Conservation (phyloP, 2,113 vertebrate species). For the Triplophysa siluroides region DNA sequence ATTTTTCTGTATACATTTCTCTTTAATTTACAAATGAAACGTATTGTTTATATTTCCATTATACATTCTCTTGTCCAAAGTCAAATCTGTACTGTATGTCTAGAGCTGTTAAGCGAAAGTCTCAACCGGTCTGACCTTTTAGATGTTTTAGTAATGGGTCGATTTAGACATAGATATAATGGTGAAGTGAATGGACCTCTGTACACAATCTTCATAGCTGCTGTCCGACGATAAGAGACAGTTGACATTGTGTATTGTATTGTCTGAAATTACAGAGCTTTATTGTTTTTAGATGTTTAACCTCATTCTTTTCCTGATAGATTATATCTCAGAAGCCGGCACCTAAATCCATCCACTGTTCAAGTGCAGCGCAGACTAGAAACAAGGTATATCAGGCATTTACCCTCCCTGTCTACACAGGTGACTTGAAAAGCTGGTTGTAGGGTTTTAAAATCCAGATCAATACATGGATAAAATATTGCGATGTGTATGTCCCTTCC, state of each 20-base stretch:
- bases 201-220: neutral
- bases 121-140: neutral
- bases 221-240: neutral
- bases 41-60: no score
- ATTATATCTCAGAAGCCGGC: constrained; percentile 52
- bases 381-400: constrained; percentile 50
- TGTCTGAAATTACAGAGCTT: constrained; percentile 35
- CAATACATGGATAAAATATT: constrained; percentile 8
- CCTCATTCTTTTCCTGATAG: constrained; percentile 38
- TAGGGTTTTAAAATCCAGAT: neutral
- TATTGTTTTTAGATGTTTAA: constrained; percentile 48
- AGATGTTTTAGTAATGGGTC: neutral
- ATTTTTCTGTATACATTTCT: neutral
- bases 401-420: neutral
- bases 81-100: neutral
- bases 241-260: constrained; percentile 34
- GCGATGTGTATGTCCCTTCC: neutral
- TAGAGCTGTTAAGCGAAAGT: neutral
- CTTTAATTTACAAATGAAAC: neutral
- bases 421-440: constrained; percentile 47
- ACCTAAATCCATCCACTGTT: constrained; percentile 42
- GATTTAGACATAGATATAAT: constrained; percentile 12
- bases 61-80: no score
- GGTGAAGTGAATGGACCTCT: constrained; percentile 15
- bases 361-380: constrained; percentile 33